Conservation (phyloP, 2,113 vertebrate species). For the Acanthochromis polyacanthus region DNA sequence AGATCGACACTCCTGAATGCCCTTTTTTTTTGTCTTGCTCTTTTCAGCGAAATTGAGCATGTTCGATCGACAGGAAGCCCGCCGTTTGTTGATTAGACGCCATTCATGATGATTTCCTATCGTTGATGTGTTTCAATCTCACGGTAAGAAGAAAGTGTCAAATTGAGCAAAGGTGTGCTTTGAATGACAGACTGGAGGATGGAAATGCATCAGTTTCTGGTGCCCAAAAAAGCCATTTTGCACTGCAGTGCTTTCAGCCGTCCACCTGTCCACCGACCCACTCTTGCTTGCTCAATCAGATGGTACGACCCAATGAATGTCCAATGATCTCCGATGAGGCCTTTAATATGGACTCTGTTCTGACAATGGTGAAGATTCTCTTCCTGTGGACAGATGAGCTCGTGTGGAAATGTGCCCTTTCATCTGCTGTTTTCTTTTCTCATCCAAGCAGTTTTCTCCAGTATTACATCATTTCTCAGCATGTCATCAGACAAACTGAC, state of each 20-base stretch:
- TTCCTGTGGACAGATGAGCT: conserved; percentile 52
- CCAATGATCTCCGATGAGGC: conserved; percentile 83
- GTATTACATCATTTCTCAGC: conserved; percentile 38
- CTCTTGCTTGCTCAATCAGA: conserved; percentile 67
- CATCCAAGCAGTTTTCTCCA: conserved; percentile 37
- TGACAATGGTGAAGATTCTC: conserved; percentile 48
- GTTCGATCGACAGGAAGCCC: conserved; percentile 1
- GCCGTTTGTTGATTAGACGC: not conserved
- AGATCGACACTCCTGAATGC: not conserved
- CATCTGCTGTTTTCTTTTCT: conserved; percentile 25
- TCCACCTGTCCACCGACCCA: conserved; percentile 25
- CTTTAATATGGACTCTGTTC: conserved; percentile 75
- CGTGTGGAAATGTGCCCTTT: conserved; percentile 53
- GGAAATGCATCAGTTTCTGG: conserved; percentile 18
- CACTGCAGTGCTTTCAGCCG: conserved; percentile 64
- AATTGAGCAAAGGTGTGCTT: not conserved
- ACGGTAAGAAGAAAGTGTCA: not conserved
- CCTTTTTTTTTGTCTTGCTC: not conserved
- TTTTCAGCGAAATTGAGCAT: not conserved
- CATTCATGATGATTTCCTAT: not conserved
- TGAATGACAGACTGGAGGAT: conserved; percentile 14
- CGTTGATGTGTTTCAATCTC: not conserved
- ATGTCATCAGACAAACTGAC: conserved; percentile 11
- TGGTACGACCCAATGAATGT: conserved; percentile 87
- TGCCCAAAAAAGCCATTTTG: conserved; percentile 66